Percentiles rank a stretch among this genome's conserved stretches.
These are phyloP conservation scores for Phoxinus phoxinus DNA, from an alignment of 2,113 vertebrate species.

Conservation along the genomic window DNA sequence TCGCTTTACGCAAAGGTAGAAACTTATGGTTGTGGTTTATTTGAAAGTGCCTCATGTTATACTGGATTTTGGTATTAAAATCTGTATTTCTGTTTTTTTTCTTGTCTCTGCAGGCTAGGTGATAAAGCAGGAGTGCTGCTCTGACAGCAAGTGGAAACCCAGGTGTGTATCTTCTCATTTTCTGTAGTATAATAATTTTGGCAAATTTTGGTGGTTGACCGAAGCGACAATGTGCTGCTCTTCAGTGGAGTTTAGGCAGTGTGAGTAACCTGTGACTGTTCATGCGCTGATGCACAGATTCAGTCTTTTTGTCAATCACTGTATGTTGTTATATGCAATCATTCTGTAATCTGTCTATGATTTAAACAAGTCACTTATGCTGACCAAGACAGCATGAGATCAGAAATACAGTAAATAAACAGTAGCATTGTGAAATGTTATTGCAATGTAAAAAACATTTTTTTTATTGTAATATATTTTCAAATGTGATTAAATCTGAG, in stretches of 20 bases:
- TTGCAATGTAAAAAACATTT: background rate
- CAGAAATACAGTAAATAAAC: no score
- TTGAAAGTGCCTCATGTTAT: background rate
- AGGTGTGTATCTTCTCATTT: slow-evolving; percentile 36
- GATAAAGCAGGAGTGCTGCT: slow-evolving; percentile 12
- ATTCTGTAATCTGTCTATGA: background rate
- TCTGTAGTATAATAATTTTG: background rate
- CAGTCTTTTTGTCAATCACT: no score
- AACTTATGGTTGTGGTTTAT: background rate
- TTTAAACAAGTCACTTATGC: background rate
- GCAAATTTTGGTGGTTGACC: background rate
- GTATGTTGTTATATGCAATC: no score
- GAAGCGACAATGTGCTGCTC: no score
- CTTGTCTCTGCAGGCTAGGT: slow-evolving; percentile 33
- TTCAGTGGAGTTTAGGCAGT: no score
- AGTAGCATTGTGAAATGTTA: background rate
- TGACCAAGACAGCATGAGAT: background rate
- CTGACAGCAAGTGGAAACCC: slow-evolving; percentile 8
- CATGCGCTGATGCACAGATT: no score
- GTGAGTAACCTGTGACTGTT: no score
- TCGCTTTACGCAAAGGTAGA: background rate
- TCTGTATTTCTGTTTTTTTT: background rate
- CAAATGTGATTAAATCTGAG: background rate
- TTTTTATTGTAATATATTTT: background rate
- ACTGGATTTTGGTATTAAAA: background rate